Conservation (phyloP, 2,797 vertebrate species). For the Bovichtus diacanthus region DNA sequence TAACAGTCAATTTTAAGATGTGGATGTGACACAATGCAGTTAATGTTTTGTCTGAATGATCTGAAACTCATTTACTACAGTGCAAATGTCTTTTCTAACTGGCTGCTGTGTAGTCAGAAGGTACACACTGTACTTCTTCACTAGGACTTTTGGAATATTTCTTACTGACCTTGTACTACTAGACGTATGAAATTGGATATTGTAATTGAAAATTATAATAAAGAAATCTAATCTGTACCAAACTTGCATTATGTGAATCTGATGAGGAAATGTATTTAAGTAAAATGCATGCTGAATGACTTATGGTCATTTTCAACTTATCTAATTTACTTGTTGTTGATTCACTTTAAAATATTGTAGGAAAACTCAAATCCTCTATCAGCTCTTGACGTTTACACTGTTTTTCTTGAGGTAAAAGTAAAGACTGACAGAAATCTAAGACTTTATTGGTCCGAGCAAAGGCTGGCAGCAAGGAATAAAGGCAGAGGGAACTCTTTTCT, state of each 20-base stretch:
- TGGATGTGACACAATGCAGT: conserved; percentile 4
- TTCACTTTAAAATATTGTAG: too few relatives aligned
- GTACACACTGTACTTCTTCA: conserved; percentile 26
- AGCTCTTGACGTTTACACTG: not conserved
- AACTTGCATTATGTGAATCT: not conserved
- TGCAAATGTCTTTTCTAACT: conserved; percentile 56
- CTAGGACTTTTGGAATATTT: conserved; percentile 54
- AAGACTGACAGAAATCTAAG: not conserved
- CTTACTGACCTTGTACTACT: conserved; percentile 38
- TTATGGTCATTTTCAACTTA: not conserved
- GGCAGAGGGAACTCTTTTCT: conserved; percentile 23
- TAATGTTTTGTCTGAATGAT: conserved; percentile 34
- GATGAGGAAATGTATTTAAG: not conserved
- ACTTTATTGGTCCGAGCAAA: conserved; percentile 70
- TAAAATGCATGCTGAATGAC: not conserved
- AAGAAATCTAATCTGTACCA: conserved; percentile 35
- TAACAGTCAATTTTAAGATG: conserved; percentile 35
- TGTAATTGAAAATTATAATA: conserved; percentile 47
- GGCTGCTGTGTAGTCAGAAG: conserved; percentile 78
- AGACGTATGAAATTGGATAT: conserved; percentile 2
- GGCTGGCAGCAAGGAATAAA: conserved; percentile 52
- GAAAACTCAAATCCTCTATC: too few relatives aligned
- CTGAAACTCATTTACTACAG: conserved; percentile 45
- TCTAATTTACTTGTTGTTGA: not conserved
- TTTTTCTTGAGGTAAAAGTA: not conserved